Evolutionary conservation across 2,113 vertebrate species (phyloP).

Genomic region (Tylochromis polylepis): DNA sequence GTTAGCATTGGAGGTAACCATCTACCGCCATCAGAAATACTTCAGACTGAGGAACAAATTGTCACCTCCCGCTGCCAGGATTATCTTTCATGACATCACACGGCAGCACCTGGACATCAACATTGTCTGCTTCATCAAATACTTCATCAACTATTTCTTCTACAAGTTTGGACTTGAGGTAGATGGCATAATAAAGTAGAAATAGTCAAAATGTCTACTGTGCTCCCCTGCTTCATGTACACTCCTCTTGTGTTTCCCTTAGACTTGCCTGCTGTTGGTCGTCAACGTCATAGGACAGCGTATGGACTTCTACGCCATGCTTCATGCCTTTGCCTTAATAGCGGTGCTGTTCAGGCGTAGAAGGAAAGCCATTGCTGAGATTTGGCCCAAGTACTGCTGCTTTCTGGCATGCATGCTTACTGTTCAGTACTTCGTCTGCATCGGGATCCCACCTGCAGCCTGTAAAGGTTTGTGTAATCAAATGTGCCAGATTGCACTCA

Average conservation of each 20-base stretch:
- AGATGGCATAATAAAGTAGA: background rate
- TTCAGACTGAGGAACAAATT: conserved; percentile 90
- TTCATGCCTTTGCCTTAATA: conserved; percentile 90
- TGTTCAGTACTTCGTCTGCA: conserved; percentile 93
- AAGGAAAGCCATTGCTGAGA: conserved; percentile 91
- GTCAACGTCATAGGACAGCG: conserved; percentile 95
- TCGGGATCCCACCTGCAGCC: conserved; percentile 93
- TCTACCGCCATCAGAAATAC: conserved; percentile 93
- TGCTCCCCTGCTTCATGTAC: background rate
- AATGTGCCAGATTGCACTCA: background rate
- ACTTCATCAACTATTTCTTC: conserved; percentile 98
- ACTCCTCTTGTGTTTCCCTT: background rate
- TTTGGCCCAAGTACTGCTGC: conserved; percentile 98
- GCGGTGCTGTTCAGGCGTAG: conserved; percentile 86
- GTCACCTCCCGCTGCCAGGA: conserved; percentile 81
- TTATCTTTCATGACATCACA: conserved; percentile 94
- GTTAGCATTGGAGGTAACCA: conserved; percentile 91
- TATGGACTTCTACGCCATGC: conserved; percentile 97
- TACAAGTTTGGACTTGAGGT: conserved; percentile 99
- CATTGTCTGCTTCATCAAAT: conserved; percentile 88
- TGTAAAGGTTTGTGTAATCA: conserved; percentile 78
- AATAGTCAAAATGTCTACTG: background rate
- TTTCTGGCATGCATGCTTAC: conserved; percentile 91
- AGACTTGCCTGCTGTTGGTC: conserved; percentile 94
- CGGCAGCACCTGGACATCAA: conserved; percentile 91